Evolutionary conservation across 2,888 invertebrate species (phyloP).

Genomic region (Diogma glabrata): DNA sequence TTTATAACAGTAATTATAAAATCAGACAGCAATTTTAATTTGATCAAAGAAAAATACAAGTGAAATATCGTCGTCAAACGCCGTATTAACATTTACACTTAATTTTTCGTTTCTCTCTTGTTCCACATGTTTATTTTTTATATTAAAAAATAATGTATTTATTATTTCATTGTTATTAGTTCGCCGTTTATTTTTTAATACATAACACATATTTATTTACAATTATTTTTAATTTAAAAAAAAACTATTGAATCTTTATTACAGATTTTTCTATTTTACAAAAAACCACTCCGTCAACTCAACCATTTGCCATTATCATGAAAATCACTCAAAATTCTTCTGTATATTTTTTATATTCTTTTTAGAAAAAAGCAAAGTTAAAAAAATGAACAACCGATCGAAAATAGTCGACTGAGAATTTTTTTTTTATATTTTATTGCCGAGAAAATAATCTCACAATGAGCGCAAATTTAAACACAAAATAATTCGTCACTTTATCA

Average conservation of each 20-base stretch:
- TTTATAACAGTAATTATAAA: slow-evolving; percentile 5
- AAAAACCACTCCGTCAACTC: slow-evolving; percentile 10
- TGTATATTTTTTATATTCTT: no score
- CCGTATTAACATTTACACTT: slow-evolving; percentile 8
- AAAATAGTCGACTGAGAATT: slow-evolving; percentile 11
- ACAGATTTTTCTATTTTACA: no score
- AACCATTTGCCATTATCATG: slow-evolving; percentile 8
- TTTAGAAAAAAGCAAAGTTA: slow-evolving; percentile 12
- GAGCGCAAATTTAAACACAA: slow-evolving; percentile 17
- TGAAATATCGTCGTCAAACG: slow-evolving; percentile 7
- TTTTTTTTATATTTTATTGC: slow-evolving; percentile 10
- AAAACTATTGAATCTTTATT: slow-evolving; percentile 3
- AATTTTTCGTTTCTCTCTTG: slow-evolving; percentile 7
- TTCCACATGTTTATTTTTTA: slow-evolving; percentile 12
- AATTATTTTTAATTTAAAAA: neutral
- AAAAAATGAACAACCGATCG: slow-evolving; percentile 26
- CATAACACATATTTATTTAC: slow-evolving; percentile 14
- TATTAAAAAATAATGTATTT: slow-evolving; percentile 11
- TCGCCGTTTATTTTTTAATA: slow-evolving; percentile 13
- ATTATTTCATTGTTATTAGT: slow-evolving; percentile 10
- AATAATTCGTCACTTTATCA: slow-evolving; percentile 16
- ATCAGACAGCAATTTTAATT: neutral
- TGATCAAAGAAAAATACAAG: neutral
- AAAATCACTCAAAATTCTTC: slow-evolving; percentile 9
- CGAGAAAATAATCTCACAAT: slow-evolving; percentile 15